phyloP scores from a whole-genome alignment of 2,797 vertebrate species.

The Acanthurus leucopareius region DNA sequence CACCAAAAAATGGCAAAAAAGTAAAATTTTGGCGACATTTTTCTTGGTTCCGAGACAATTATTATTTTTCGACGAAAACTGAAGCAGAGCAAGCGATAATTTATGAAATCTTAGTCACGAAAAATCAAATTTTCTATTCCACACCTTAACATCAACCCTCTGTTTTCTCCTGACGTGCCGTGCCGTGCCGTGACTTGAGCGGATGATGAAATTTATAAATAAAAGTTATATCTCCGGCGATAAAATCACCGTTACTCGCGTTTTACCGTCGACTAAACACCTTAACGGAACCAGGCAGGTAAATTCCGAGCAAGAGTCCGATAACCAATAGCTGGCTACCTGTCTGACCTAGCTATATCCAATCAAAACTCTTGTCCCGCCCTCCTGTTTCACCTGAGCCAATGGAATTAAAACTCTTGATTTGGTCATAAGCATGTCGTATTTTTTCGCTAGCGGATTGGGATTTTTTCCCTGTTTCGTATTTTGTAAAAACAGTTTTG shows the following conservation, averaged over 20 bases:
- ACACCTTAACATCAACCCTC: no score
- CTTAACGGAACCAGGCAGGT: fast-evolving
- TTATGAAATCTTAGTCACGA: neutral
- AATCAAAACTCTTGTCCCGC: conserved; percentile 49
- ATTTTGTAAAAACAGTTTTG: no score
- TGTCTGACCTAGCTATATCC: neutral
- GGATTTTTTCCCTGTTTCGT: no score
- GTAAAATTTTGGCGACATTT: conserved; percentile 39
- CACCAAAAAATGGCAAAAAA: conserved; percentile 39
- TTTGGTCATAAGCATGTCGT: neutral
- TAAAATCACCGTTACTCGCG: fast-evolving
- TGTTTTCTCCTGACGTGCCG: no score
- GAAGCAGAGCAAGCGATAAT: neutral
- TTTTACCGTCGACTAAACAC: neutral
- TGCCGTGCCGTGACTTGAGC: no score
- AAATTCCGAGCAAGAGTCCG: neutral
- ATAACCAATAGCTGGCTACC: neutral
- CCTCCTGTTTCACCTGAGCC: conserved; percentile 19
- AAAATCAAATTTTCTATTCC: no score
- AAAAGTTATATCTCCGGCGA: neutral
- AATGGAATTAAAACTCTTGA: conserved; percentile 25
- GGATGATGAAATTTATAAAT: no score
- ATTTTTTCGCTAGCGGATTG: neutral
- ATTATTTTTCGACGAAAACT: fast-evolving
- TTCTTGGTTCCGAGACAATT: neutral